phyloP scores from a whole-genome alignment of 2,888 invertebrate genomes.

The Leucoma salicis region DNA sequence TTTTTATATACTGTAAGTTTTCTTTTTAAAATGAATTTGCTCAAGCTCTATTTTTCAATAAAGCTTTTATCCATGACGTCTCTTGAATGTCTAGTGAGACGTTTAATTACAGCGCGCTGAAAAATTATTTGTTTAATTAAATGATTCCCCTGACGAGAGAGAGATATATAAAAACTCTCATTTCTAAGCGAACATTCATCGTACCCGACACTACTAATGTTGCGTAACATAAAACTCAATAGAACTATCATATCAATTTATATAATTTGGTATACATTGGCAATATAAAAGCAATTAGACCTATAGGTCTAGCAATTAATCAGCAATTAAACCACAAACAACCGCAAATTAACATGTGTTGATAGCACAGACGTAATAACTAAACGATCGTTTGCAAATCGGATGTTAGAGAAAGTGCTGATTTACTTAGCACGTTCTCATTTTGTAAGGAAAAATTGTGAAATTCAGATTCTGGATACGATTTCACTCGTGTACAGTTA shows the following conservation, averaged over 20 bases:
- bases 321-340: slow-evolving; percentile 11
- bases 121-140: slow-evolving; percentile 5
- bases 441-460: slow-evolving; percentile 50
- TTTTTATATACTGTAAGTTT: too few relatives aligned
- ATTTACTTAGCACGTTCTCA: slow-evolving; percentile 56
- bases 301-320: slow-evolving; percentile 4
- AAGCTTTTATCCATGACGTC: slow-evolving; percentile 10
- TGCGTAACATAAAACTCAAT: slow-evolving; percentile 18
- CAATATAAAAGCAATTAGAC: slow-evolving; percentile 11
- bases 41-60: too few relatives aligned
- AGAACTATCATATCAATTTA: slow-evolving; percentile 18
- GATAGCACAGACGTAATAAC: slow-evolving; percentile 37
- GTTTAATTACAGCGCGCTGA: slow-evolving; percentile 22
- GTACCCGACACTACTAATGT: slow-evolving; percentile 7
- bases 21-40: too few relatives aligned
- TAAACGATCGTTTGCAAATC: slow-evolving; percentile 43
- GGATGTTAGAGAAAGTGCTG: slow-evolving; percentile 56
- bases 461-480: slow-evolving; percentile 54
- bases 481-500: slow-evolving; percentile 50
- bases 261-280: slow-evolving; percentile 16
- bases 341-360: slow-evolving; percentile 12
- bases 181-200: slow-evolving; percentile 9
- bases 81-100: slow-evolving; percentile 22
- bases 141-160: slow-evolving; percentile 19
- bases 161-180: slow-evolving; percentile 20